Base-by-base conservation (phyloP, 2,113 vertebrate species). In the Scophthalmus maximus region DNA sequence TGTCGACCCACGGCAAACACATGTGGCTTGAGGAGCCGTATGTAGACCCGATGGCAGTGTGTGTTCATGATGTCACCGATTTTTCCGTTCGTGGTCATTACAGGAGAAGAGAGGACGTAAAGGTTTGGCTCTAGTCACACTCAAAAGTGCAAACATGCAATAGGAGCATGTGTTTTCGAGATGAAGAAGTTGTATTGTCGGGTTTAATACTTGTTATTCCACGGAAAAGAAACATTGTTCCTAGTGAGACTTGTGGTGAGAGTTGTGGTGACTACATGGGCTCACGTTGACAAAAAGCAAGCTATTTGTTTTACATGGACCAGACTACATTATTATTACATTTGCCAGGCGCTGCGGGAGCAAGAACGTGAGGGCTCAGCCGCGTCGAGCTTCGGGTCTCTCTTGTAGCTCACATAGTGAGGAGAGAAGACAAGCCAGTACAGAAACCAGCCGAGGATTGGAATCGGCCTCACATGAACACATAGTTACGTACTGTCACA, bases 361-460 rank as follows among this genome's bases (percentile, higher is more conserved):
- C 44, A 76, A 42, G 44, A 36, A 42, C 49, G 68, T 46, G 22
- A 10, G 17, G 29, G 23, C 25, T 79, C 20, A 0, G 42, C 14
- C 22, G 8, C 26, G 23, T 27, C 6, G 8, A 76, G 70, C 29
- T 77, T 27, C 25, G 73, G 66, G 59, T 79, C 64, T 40, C 56
- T 85, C 56, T 42, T 70, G 50, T 25, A 58, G 63, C 52, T 83
- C 27, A 58, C 32, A 34, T 15, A 20, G 57, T 72, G n/a, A 89
- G 79, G 29, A 83, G 60, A 75, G 62, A 86, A 83, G 84, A 82
- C 76, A 90, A 84, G 72, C 56, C 53, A 52, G 42, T 79, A 76
- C 66, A 86, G 58, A 80, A 92, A 91, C 76, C 89, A 92, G 87
- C 90, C 77, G 87, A 84, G 36, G 63, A 59, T 58, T 72, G 66